phyloP scores from a whole-genome alignment of 2,797 vertebrate species.

The Artibeus jamaicensis region DNA sequence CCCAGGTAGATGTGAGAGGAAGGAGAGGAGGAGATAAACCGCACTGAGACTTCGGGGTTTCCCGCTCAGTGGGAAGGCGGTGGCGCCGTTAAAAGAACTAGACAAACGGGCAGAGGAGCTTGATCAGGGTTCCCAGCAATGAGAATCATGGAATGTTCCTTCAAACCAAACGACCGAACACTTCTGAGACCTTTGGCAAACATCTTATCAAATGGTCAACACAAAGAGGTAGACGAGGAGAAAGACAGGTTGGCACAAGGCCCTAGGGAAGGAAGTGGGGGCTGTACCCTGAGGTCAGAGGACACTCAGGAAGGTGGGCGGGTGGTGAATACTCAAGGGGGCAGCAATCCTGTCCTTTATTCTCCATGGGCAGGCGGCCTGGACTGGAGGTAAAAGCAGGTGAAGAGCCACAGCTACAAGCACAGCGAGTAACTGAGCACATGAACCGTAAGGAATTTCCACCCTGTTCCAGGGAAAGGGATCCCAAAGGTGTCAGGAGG shows the following conservation, averaged over 20 bases:
- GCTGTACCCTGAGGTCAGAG: neutral
- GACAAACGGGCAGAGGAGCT: neutral
- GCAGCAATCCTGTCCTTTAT: neutral
- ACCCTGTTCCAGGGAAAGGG: neutral
- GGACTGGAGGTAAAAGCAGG: neutral
- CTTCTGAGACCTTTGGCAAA: neutral
- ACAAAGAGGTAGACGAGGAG: neutral
- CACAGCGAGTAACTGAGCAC: neutral
- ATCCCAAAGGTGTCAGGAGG: neutral
- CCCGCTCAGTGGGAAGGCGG: neutral
- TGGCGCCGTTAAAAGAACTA: neutral
- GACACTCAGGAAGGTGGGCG: neutral
- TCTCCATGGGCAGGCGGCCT: neutral
- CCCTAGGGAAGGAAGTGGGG: neutral
- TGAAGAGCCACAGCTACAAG: neutral
- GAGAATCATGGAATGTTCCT: neutral
- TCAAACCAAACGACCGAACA: conserved; percentile 11
- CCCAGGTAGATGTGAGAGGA: neutral
- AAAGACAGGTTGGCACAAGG: neutral
- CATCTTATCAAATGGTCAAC: neutral
- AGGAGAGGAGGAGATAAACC: neutral
- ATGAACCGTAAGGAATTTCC: neutral
- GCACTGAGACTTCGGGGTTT: neutral
- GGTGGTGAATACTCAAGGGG: neutral
- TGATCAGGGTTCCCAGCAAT: neutral